Evolutionary conservation across 37 sponge, comb jelly and placozoan genomes (phyloP), one percentile per base, ranked within the genome.

Genomic region (Eunapius fragilis): DNA sequence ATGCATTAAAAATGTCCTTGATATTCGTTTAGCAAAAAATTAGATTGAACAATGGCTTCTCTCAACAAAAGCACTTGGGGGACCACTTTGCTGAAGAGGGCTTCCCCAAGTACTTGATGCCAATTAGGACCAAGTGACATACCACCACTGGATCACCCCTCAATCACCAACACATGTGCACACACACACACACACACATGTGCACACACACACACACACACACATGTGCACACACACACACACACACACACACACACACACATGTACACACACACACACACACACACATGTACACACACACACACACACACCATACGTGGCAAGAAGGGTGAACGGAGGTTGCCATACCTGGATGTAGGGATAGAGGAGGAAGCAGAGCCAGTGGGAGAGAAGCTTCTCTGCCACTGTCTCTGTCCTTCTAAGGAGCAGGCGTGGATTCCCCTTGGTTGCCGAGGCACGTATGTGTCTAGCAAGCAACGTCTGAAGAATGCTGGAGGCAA

Each of bases 331-430:
- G 41, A 2, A 58, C 22, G 17, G 47, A 9, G 25, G 6, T 7
- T 31, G 50, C n/a, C 86, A 84, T 45, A 95, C 96, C 94, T 85
- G 71, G 27, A 97, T 76, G 77, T 98, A 91, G 0, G 82, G 86
- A 71, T 90, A 90, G 81, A 98, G 95, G 25, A 90, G 81, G 74
- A 98, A 94, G 37, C 88, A 84, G 25, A 98, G 85, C 98, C 98
- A 98, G 82, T 96, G 96, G 71, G 94, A 82, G 26, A 98, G 87
- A 88, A 98, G 87, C 88, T 94, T 98, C 86, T 98, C 98, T 10
- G 98, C 96, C 23, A 98, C 87, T 0, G 78, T 49, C 75, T 88
- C 98, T 0, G 88, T 93, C 83, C 94, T 92, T 58, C 96, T 87
- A 67, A 98, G 85, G 25, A 98, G 92, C 13, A 98, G 91, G 31